These are phyloP conservation scores for Teinopalpus imperialis DNA, from an alignment of 2,888 invertebrate species.

Conservation along the genomic window DNA sequence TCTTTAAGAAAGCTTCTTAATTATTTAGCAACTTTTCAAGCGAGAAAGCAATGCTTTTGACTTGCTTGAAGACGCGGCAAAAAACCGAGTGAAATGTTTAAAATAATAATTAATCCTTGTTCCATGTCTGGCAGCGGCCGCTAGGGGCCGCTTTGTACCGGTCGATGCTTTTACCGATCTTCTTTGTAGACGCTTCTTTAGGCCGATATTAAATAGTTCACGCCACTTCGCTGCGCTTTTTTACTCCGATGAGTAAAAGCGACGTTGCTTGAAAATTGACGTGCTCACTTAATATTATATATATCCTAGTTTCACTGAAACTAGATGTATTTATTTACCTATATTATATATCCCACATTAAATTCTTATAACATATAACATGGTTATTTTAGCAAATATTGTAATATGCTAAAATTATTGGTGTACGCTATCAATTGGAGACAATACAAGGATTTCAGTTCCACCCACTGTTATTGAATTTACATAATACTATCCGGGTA, in stretches of 20 bases:
- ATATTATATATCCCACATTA: too few species aligned
- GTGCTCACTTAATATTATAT: too few species aligned
- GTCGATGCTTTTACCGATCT: constrained; percentile 58
- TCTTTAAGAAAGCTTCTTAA: constrained; percentile 72
- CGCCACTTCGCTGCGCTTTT: constrained; percentile 65
- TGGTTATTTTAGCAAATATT: constrained; percentile 3
- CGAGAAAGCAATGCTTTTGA: constrained; percentile 76
- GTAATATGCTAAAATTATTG: constrained; percentile 27
- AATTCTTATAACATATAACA: not conserved
- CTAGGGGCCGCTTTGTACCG: constrained; percentile 60
- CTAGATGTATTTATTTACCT: too few species aligned
- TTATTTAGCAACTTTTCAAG: constrained; percentile 78
- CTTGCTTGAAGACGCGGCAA: constrained; percentile 66
- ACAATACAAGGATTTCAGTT: constrained; percentile 47
- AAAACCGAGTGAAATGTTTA: constrained; percentile 74
- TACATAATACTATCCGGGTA: constrained; percentile 59
- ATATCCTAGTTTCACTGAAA: too few species aligned
- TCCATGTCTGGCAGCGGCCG: constrained; percentile 43
- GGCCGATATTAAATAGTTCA: constrained; percentile 77
- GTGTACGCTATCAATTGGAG: constrained; percentile 43
- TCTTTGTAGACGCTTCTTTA: constrained; percentile 64
- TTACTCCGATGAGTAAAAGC: constrained; percentile 46
- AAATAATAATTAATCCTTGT: constrained; percentile 81
- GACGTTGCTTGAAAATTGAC: constrained; percentile 34
- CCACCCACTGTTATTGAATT: constrained; percentile 53